These are phyloP conservation scores for Temnopleurus reevesii DNA, from an alignment of 53 echinoderm and acorn worm genomes.

Conservation along the genomic window DNA sequence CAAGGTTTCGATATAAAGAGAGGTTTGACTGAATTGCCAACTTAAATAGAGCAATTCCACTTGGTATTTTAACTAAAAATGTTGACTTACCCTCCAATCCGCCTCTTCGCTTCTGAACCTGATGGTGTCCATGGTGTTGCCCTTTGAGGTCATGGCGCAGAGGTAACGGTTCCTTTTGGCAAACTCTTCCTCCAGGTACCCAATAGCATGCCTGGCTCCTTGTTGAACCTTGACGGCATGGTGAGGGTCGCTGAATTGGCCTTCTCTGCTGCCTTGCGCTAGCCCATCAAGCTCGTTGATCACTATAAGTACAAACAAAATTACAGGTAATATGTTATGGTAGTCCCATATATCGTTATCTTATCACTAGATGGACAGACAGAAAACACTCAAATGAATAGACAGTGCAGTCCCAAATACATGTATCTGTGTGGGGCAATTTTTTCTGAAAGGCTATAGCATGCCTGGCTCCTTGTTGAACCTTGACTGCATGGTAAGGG, in stretches of 20 bases:
- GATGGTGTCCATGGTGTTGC: constrained; percentile 83
- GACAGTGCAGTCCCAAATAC: no score
- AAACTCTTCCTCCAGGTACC: constrained; percentile 88
- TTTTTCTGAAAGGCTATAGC: no score
- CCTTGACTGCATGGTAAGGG: constrained; percentile 54
- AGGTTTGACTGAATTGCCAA: no score
- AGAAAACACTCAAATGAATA: no score
- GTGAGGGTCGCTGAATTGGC: constrained; percentile 53
- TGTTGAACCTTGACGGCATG: constrained; percentile 65
- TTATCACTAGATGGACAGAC: no score
- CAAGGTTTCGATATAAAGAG: no score
- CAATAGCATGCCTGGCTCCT: constrained; percentile 68
- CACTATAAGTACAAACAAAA: constrained; percentile 54
- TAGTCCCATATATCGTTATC: no score
- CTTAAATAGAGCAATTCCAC: no score
- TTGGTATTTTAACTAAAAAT: no score
- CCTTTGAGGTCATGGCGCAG: constrained; percentile 86
- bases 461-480: constrained; percentile 66
- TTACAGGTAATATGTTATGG: background rate
- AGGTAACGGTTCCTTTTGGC: constrained; percentile 78
- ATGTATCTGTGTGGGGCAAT: no score
- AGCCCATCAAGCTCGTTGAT: constrained; percentile 97
- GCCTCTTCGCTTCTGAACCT: constrained; percentile 92
- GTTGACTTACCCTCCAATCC: constrained; percentile 68
- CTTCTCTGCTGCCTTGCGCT: constrained; percentile 71